Evolutionary conservation across 2,888 invertebrate genomes (phyloP).

Genomic region (Cataglyphis rosenhaueri): DNA sequence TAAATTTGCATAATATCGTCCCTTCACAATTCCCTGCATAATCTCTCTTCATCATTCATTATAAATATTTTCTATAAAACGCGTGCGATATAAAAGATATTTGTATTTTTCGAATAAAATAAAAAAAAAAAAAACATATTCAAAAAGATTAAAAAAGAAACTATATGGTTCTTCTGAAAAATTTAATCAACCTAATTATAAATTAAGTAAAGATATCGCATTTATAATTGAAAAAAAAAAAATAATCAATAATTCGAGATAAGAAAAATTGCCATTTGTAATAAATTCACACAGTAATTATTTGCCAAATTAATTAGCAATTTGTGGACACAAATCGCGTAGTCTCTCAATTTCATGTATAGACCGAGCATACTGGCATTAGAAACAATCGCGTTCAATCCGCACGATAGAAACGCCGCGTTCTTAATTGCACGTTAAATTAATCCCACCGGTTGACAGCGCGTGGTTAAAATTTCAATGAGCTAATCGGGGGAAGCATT

Average conservation of each 20-base stretch:
- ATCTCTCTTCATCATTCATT: background rate
- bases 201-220: background rate
- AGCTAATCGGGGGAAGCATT: conserved; percentile 49
- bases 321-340: conserved; percentile 23
- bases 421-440: conserved; percentile 57
- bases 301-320: conserved; percentile 49
- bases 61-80: background rate
- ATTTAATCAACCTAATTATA: background rate
- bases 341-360: conserved; percentile 28
- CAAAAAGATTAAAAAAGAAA: background rate
- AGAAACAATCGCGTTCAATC: conserved; percentile 28
- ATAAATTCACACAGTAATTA: conserved; percentile 23
- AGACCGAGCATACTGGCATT: conserved; percentile 14
- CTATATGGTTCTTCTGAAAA: background rate
- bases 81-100: background rate
- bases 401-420: conserved; percentile 38
- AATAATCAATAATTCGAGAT: background rate
- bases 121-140: background rate
- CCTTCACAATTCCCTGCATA: conserved; percentile 1
- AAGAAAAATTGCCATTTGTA: background rate
- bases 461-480: conserved; percentile 59
- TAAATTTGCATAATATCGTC: background rate
- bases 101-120: background rate
- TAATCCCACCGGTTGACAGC: conserved; percentile 45
- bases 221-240: background rate